phyloP scores from a whole-genome alignment of 2,113 vertebrate species.

The Prionailurus bengalensis region DNA sequence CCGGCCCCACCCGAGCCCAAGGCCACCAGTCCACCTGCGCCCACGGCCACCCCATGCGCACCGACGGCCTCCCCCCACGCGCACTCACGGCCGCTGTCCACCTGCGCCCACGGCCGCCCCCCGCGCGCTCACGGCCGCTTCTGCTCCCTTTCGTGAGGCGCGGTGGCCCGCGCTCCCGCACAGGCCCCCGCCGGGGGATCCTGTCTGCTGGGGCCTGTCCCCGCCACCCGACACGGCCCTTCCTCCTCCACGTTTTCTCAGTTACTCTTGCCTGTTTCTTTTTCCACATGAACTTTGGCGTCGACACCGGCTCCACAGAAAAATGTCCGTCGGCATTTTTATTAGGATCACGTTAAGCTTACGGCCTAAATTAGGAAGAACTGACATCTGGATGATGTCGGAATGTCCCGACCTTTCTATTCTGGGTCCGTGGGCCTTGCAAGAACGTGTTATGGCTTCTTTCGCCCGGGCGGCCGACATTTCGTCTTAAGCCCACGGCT shows the following conservation, averaged over 20 bases:
- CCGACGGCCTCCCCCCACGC: no score
- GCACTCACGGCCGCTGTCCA: no score
- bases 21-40: no score
- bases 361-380: neutral
- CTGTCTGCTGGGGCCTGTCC: neutral
- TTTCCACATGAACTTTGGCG: neutral
- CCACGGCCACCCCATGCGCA: no score
- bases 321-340: neutral
- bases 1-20: no score
- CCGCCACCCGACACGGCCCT: rapidly evolving
- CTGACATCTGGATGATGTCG: neutral
- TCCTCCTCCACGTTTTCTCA: rapidly evolving
- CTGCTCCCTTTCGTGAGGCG: no score
- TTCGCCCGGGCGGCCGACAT: neutral
- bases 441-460: neutral
- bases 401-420: neutral
- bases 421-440: neutral
- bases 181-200: rapidly evolving
- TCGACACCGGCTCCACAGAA: neutral
- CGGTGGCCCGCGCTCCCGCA: no score
- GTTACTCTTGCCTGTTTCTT: rapidly evolving
- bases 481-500: rapidly evolving
- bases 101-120: rapidly evolving
- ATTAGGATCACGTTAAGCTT: neutral
- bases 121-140: no score